Evolutionary conservation across 2,113 vertebrate species (phyloP), one percentile per base, ranked within the genome.

Genomic region (Rhinopithecus roxellana): DNA sequence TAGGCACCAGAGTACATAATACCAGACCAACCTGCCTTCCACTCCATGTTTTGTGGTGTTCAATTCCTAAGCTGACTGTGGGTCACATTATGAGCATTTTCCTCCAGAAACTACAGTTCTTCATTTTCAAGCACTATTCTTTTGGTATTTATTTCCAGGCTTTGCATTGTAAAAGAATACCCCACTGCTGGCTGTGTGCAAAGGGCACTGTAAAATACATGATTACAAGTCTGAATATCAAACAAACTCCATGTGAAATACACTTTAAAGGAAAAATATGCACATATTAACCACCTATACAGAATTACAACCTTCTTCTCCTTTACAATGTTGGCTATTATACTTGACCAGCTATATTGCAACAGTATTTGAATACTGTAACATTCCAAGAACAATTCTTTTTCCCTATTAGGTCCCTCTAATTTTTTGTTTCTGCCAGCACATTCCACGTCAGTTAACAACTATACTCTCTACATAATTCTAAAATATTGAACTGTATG

Each of bases 401-500:
- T 95, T 93, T 90, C 82, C 55, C 55, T 89, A 48, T 96, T 94
- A 97, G 57, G 30, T 78, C 89, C 18, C 43, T 95, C 87, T 97
- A 69, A 83, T 94, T 91, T 95, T 96, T 94, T 89, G 74, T 96
- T 98, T 94, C 91, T 79, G 85, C 95, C 72, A 83, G 85, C 52
- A 91, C 18, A 83, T 32, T 82, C 52, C 16, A 52, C 50, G 43
- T 95, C 70, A 3, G 78, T 97, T 97, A 96, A 90, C 94, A 96
- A 83, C 94, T 80, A 40, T 52, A 93, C 90, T 85, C 95, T 92
- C 90, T 83, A 92, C 74, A 95, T 96, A 96, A 96, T 94, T 97
- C 90, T 97, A 91, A 98, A 98, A 97, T 97, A 97, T 89, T 95
- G 96, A 98, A 90, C 96, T 97, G 91, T 94, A 95, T 97, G 97